phyloP scores from a whole-genome alignment of 2,888 invertebrate species.

The Sisyra terminalis region DNA sequence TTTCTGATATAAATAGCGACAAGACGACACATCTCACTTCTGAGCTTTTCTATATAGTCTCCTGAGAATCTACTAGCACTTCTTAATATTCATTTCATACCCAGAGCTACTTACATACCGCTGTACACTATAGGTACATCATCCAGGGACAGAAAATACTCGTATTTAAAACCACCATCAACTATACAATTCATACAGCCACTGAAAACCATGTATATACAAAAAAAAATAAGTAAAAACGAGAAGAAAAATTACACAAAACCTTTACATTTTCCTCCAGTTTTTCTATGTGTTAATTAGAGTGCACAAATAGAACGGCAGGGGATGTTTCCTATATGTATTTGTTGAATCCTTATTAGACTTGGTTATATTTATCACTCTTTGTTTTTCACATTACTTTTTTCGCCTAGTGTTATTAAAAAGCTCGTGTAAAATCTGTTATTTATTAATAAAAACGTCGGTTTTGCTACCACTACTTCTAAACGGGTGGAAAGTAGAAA shows the following conservation, averaged over 20 bases:
- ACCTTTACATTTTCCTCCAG: conserved; percentile 2
- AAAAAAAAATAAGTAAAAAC: not conserved
- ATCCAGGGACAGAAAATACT: not conserved
- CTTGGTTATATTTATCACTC: no score
- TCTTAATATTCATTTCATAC: conserved; percentile 9
- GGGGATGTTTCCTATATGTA: no score
- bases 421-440: no score
- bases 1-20: not conserved
- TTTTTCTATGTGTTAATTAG: conserved; percentile 6
- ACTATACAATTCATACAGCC: conserved; percentile 2
- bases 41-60: conserved; percentile 4
- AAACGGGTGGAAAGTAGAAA: no score
- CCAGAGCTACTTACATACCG: conserved; percentile 7
- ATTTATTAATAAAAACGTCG: no score
- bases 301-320: conserved; percentile 4
- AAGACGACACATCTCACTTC: conserved; percentile 1
- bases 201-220: not conserved
- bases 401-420: no score
- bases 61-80: conserved; percentile 7
- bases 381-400: no score
- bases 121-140: not conserved
- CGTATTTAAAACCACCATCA: not conserved
- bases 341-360: no score
- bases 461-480: no score
- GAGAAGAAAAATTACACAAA: not conserved